Conservation (phyloP, 1,140 invertebrate species). For the Elymnias hypermnestra region DNA sequence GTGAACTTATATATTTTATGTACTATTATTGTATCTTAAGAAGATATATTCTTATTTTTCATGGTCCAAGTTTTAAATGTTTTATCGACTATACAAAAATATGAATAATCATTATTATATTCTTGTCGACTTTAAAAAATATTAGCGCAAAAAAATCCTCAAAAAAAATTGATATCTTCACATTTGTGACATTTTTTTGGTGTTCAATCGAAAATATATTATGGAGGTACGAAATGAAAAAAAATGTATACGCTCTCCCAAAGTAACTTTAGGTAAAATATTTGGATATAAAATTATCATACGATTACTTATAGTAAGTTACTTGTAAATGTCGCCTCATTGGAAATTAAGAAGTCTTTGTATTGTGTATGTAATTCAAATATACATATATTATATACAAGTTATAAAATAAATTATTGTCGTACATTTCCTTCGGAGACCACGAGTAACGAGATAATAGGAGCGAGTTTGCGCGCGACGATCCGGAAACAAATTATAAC, state of each 20-base stretch:
- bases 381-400: conserved; percentile 76
- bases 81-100: conserved; percentile 76
- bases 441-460: conserved; percentile 55
- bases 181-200: conserved; percentile 73
- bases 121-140: conserved; percentile 72
- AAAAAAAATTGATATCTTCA: conserved; percentile 70
- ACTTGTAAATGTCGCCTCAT: conserved; percentile 69
- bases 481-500: conserved; percentile 35
- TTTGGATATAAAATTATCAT: conserved; percentile 71
- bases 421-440: conserved; percentile 67
- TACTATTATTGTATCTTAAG: conserved; percentile 75
- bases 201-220: conserved; percentile 71
- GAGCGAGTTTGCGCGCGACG: conserved; percentile 41
- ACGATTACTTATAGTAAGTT: conserved; percentile 64
- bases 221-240: conserved; percentile 58
- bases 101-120: conserved; percentile 75
- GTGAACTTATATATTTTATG: conserved; percentile 76
- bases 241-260: conserved; percentile 73
- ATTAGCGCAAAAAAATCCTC: conserved; percentile 68
- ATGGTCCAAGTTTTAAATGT: conserved; percentile 76
- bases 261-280: conserved; percentile 66
- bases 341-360: conserved; percentile 72
- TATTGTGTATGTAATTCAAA: conserved; percentile 72
- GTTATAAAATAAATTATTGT: conserved; percentile 63
- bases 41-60: conserved; percentile 75